Evolutionary conservation across 2,888 invertebrate genomes (phyloP), one percentile per base, ranked within the genome.

Genomic region (Mesochorus sp.): DNA sequence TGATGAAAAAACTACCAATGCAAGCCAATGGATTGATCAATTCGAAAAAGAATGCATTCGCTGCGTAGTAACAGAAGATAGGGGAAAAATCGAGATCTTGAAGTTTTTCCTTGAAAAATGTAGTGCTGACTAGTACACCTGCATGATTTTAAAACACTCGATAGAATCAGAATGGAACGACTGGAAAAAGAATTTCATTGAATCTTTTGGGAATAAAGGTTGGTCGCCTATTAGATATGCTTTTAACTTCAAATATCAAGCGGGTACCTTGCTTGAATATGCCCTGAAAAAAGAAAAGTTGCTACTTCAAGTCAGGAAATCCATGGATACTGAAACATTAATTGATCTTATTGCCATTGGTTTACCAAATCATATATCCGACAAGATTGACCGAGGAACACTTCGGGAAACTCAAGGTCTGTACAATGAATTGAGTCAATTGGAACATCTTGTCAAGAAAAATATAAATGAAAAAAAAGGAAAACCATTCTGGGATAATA

Each of bases 381-480:
- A 83, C 67, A 85, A 64, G 76, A 86, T 86, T 51, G 81, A 85
- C 76, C 83, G 85, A 76, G 83, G 81, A 73, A 76, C 47, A 28
- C 61, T 83, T 62, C 19, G 73, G 75, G 68, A 78, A 39, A 85
- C 85, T 10, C 64, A 81, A 79, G 83, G 85, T 70, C 68, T 86
- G 1, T 84, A 80, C 66, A 85, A 84, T 71, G 82, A 86, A 73
- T 75, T 87, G 51, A 81, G 82, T 55, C 83, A 76, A 76, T 72
- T 81, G 34, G 84, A 86, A 82, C 81, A 86, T 59, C 51, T 84
- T 34, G 74, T 73, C 26, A 28, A 76, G 12, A 83, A 80, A 42
- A 76, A 62, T 53, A 75, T 47, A 42, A 61, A 47, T 6, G 39
- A 71, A 1, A 76, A 49, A 67, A 72, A 77, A 51, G 57, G 49